phyloP scores from a whole-genome alignment of 2,113 vertebrate species.

The Megatriorchis doriae region DNA sequence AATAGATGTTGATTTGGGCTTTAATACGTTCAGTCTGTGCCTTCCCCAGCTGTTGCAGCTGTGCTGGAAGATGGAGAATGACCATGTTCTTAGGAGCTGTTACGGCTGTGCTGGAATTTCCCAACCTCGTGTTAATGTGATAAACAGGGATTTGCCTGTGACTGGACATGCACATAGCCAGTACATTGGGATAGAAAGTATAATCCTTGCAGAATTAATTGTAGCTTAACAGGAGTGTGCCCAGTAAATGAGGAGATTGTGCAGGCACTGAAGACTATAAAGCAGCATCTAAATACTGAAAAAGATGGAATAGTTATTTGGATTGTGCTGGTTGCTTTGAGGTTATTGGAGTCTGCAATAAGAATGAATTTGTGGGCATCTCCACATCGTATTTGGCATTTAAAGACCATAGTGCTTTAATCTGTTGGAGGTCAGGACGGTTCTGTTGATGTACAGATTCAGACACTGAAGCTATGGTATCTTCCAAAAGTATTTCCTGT shows the following conservation, averaged over 20 bases:
- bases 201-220: neutral
- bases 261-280: neutral
- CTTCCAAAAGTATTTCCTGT: neutral
- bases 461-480: neutral
- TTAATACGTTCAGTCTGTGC: accelerated
- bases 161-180: neutral
- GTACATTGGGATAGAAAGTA: neutral
- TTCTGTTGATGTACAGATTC: neutral
- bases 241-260: neutral
- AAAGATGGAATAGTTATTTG: neutral
- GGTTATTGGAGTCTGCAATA: neutral
- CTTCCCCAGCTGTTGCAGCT: neutral
- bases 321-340: neutral
- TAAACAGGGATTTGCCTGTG: neutral
- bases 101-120: neutral
- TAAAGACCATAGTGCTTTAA: neutral
- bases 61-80: neutral
- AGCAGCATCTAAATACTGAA: neutral
- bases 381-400: neutral
- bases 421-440: neutral
- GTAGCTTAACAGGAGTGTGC: neutral
- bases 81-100: neutral
- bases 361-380: neutral
- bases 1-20: neutral
- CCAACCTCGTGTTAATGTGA: neutral